These are phyloP conservation scores for Aphelocoma coerulescens DNA, from an alignment of 2,113 vertebrate genomes.

Conservation along the genomic window DNA sequence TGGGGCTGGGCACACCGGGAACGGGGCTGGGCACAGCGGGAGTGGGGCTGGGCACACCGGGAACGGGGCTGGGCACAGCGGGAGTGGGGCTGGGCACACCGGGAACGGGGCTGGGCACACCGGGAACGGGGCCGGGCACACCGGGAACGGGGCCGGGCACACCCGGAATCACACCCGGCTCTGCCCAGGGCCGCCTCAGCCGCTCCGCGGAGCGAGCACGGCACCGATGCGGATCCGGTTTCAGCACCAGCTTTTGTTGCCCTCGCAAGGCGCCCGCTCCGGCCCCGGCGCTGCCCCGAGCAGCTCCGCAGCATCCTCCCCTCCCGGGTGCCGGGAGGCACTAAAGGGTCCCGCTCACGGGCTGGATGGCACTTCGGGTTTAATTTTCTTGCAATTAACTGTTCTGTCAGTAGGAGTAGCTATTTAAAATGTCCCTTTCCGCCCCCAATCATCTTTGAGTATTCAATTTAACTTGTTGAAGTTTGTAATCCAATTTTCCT, in stretches of 20 bases:
- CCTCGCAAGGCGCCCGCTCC: neutral
- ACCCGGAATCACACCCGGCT: neutral
- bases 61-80: neutral
- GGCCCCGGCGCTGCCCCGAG: neutral
- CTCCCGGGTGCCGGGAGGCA: accelerated
- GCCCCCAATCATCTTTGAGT: neutral
- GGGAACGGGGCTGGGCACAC: neutral
- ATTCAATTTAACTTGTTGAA: neutral
- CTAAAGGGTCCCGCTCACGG: accelerated
- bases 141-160: neutral
- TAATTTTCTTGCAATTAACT: neutral
- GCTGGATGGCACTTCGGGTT: neutral
- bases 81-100: neutral
- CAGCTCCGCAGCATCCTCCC: neutral
- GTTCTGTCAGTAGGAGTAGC: neutral
- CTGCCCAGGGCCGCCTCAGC: neutral
- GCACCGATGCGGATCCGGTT: neutral
- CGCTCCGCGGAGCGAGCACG: neutral
- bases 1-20: neutral
- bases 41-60: neutral
- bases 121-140: neutral
- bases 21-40: neutral
- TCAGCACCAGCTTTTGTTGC: accelerated
- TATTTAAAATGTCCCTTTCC: neutral
- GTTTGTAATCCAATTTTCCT: neutral